Base-by-base conservation (phyloP, 2,113 vertebrate genomes). In the Indicator indicator region DNA sequence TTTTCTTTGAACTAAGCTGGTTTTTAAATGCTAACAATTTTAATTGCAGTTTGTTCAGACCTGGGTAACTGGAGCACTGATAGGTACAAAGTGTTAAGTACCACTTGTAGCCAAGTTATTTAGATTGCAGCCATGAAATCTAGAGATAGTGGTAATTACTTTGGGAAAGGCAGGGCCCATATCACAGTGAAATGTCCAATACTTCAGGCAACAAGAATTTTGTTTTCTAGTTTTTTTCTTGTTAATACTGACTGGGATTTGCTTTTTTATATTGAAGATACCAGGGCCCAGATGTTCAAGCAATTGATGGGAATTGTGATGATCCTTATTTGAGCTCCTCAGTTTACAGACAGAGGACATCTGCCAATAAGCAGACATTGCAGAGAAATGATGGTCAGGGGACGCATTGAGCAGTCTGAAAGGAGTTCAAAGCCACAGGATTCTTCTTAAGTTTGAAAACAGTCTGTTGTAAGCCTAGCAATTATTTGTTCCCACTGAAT, bases 371-470 rank as follows among this genome's bases (percentile, higher is more conserved):
- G 40, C 44, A 84, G 70, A 26, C 38, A 36, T 91, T 64, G 40
- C n/a, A 80, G 62, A 93, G 52, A 83, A 90, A 92, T 83, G 70
- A 8, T 33, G 63, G 81, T 62, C 83, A 58, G 69, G 69, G 67
- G 54, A 62, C 71, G 12, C n/a, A 70, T 44, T 0, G 4, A 74
- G 30, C 0, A 0, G 38, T 62, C 52, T 93, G 89, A 94, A 82
- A 86, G 20, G 64, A 59, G 68, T 60, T 89, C 64, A 85, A 33
- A 88, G 48, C 38, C 27, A 13, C n/a, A 73, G 88, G 62, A 46
- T 91, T 95, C 64, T 75, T 89, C 5, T 77, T 77, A 63, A 88
- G 19, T 88, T 60, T 93, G 71, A 38, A 60, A 88, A 58, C 42
- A 90, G 48, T 48, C 88, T 42, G 16, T 89, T 76, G 8, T 65